phyloP scores from a whole-genome alignment of 1,140 invertebrate species.

The Mizuhopecten yessoensis region DNA sequence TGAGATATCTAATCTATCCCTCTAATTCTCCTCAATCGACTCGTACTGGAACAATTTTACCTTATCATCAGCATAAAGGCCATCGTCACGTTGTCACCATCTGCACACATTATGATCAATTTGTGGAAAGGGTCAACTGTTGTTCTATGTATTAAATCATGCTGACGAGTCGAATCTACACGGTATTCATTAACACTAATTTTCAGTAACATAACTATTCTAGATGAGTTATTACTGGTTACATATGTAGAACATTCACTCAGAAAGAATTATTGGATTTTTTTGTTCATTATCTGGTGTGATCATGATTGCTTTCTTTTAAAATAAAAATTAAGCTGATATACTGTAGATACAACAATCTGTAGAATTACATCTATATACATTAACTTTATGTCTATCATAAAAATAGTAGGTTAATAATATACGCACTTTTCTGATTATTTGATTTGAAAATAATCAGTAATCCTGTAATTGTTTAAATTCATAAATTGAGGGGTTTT shows the following conservation, averaged over 20 bases:
- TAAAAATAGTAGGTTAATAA: no score
- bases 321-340: no score
- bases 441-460: no score
- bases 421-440: no score
- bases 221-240: neutral
- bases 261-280: neutral
- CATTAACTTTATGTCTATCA: no score
- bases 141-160: neutral
- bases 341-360: no score
- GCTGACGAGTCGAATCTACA: neutral
- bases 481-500: no score
- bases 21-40: neutral
- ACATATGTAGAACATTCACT: neutral
- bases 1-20: neutral
- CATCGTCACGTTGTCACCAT: neutral
- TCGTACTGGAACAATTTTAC: neutral
- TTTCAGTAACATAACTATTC: neutral
- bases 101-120: conserved; percentile 32
- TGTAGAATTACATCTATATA: no score
- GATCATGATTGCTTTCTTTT: no score
- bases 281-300: no score
- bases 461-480: no score
- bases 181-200: neutral
- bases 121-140: neutral
- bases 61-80: neutral